A percentile compares a stretch with the other conserved stretches of the same genome.
Evolutionary conservation across 2,888 invertebrate species (phyloP).

Genomic region (Ichneumon xanthorius): DNA sequence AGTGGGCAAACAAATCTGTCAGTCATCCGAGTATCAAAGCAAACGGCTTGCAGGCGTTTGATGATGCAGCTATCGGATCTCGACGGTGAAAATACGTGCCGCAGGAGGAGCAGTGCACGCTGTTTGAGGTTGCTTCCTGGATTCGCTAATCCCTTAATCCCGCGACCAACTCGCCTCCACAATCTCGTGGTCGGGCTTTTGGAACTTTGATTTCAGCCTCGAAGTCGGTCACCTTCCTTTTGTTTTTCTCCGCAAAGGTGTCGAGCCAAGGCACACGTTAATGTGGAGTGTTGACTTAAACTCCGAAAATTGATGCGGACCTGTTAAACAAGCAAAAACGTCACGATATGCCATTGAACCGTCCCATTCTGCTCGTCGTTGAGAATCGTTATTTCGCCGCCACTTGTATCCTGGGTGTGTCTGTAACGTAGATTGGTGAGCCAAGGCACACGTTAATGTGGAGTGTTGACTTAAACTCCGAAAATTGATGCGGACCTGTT

Average conservation of each 20-base stretch:
- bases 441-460: no score
- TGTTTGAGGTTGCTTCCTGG: conserved; percentile 37
- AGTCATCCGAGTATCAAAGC: conserved; percentile 1
- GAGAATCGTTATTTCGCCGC: conserved; percentile 28
- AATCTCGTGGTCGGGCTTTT: conserved; percentile 73
- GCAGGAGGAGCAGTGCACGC: not conserved
- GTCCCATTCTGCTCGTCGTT: not conserved
- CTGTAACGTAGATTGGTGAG: not conserved
- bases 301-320: not conserved
- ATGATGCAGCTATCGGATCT: not conserved
- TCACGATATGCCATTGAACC: conserved; percentile 25
- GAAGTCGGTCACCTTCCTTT: not conserved
- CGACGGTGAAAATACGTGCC: not conserved
- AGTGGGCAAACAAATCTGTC: not conserved
- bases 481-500: not conserved
- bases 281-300: no score
- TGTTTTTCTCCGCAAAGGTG: not conserved
- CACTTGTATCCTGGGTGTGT: conserved; percentile 27
- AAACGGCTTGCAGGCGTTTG: not conserved
- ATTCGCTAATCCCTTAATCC: conserved; percentile 76
- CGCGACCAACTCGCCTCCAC: conserved; percentile 72
- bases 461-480: no score
- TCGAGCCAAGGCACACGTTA: not conserved
- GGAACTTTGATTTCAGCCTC: conserved; percentile 72
- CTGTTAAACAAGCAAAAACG: not conserved